Conservation (phyloP, 2,888 invertebrate species). For the Helobdella robusta region DNA sequence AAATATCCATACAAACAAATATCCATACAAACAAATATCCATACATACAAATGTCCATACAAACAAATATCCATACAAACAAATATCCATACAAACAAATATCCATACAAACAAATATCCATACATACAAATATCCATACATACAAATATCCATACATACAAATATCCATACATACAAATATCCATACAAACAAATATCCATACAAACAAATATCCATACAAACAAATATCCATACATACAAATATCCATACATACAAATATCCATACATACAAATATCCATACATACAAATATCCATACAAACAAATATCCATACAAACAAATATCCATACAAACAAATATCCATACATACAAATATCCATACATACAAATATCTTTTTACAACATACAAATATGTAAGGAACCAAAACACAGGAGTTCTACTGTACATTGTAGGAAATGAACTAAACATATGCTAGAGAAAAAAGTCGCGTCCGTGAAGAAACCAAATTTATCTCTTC, state of each 20-base stretch:
- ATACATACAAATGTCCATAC: background rate
- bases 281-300: background rate
- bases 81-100: background rate
- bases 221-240: background rate
- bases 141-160: conserved; percentile 15
- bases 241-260: conserved; percentile 14
- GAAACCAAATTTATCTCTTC: too few relatives aligned
- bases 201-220: background rate
- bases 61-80: conserved; percentile 2
- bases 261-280: background rate
- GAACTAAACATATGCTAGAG: too few relatives aligned
- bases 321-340: background rate
- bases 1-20: background rate
- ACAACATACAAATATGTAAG: too few relatives aligned
- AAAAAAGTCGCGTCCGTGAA: too few relatives aligned
- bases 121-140: conserved; percentile 8
- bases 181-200: background rate
- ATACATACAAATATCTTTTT: background rate
- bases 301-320: background rate
- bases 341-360: background rate
- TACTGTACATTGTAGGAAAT: too few relatives aligned
- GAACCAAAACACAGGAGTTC: too few relatives aligned
- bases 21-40: background rate
- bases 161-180: conserved; percentile 16
- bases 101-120: background rate